Evolutionary conservation across 2,797 vertebrate species (phyloP).

Genomic region (Euthynnus affinis): DNA sequence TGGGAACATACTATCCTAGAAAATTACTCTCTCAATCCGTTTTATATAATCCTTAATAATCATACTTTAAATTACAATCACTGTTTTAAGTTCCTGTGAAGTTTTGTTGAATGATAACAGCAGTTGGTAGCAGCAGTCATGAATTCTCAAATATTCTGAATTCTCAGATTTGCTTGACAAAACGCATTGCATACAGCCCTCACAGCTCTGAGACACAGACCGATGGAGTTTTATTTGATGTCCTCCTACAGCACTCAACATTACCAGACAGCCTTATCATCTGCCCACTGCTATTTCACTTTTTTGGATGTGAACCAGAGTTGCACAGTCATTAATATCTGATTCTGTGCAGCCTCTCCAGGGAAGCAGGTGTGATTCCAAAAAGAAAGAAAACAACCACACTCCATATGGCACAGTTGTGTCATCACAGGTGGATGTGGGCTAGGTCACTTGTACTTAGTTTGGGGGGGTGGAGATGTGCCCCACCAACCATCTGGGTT

Average conservation of each 20-base stretch:
- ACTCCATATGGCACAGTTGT: constrained; percentile 70
- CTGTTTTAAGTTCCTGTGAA: constrained; percentile 38
- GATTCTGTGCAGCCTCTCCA: constrained; percentile 53
- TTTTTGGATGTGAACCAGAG: constrained; percentile 64
- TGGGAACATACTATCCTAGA: constrained; percentile 41
- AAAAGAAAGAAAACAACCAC: constrained; percentile 64
- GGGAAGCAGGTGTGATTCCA: constrained; percentile 71
- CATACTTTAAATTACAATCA: constrained; percentile 47
- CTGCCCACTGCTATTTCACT: constrained; percentile 51
- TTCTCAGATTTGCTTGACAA: constrained; percentile 9
- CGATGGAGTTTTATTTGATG: constrained; percentile 26
- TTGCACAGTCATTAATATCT: constrained; percentile 65
- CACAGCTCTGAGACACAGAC: constrained; percentile 29
- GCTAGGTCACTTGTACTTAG: constrained; percentile 70
- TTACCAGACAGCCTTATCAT: constrained; percentile 51
- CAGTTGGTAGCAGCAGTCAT: constrained; percentile 33
- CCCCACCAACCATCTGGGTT: constrained; percentile 69
- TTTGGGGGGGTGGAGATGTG: constrained; percentile 41
- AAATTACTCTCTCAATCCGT: constrained; percentile 46
- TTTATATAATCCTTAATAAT: constrained; percentile 65
- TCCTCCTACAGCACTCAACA: constrained; percentile 46
- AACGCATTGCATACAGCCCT: constrained; percentile 16
- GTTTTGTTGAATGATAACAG: constrained; percentile 23
- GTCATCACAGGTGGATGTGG: constrained; percentile 72
- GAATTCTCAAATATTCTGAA: constrained; percentile 26